A percentile compares a stretch with the other conserved stretches of the same genome.
These are phyloP conservation scores for Tauraco hartlaubi DNA, from an alignment of 2,797 vertebrate genomes.

Conservation along the genomic window DNA sequence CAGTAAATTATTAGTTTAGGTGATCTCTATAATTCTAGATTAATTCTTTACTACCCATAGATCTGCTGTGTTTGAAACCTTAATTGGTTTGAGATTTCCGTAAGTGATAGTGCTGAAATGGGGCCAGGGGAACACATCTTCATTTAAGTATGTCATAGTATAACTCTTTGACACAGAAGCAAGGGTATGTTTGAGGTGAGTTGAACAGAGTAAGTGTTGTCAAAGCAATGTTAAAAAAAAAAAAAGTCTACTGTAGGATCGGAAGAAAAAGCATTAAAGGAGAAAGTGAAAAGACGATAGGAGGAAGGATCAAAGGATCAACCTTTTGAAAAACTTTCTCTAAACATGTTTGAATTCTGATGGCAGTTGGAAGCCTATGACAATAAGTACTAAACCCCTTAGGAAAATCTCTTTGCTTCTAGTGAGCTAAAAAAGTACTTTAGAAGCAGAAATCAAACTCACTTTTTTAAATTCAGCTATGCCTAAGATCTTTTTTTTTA, in stretches of 20 bases:
- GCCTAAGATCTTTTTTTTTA: background rate
- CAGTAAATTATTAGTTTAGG: background rate
- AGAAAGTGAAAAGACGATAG: background rate
- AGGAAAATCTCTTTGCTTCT: background rate
- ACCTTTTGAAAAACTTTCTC: background rate
- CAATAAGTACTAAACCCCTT: background rate
- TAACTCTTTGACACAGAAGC: background rate
- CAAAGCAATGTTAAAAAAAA: background rate
- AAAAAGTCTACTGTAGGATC: background rate
- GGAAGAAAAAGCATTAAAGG: background rate
- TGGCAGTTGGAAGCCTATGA: background rate
- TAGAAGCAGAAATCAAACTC: background rate
- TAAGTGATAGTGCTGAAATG: background rate
- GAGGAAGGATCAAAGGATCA: background rate
- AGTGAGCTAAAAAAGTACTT: background rate
- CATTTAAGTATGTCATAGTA: background rate
- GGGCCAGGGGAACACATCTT: background rate
- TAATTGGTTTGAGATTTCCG: background rate
- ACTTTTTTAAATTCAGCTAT: background rate
- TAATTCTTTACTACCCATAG: background rate
- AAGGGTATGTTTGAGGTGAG: background rate
- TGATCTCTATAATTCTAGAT: background rate
- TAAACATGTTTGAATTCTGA: background rate
- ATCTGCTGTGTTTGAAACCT: background rate
- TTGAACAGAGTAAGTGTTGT: background rate